These are phyloP conservation scores for Wasmannia auropunctata DNA, from an alignment of 1,140 invertebrate genomes.

Conservation along the genomic window DNA sequence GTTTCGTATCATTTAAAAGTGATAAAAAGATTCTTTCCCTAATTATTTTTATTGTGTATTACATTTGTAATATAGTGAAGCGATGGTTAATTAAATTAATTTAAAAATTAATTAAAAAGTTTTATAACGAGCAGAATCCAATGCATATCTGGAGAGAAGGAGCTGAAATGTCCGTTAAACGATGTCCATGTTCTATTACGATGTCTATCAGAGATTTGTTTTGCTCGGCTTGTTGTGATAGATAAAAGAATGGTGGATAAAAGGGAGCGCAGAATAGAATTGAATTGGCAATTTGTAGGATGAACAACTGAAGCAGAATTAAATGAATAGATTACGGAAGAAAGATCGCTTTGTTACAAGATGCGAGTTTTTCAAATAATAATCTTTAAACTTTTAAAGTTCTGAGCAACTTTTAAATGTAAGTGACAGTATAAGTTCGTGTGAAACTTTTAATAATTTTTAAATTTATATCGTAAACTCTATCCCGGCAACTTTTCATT, in stretches of 20 bases:
- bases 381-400: not conserved
- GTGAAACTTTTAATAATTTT: slow-evolving; percentile 30
- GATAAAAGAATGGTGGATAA: not conserved
- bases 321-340: not conserved
- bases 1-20: not conserved
- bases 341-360: not conserved
- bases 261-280: not conserved
- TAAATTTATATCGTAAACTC: slow-evolving; percentile 5
- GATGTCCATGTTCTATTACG: not conserved
- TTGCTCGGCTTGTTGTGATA: not conserved
- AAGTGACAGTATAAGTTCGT: not conserved
- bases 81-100: too few species aligned
- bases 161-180: not conserved
- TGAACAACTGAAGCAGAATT: not conserved
- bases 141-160: not conserved
- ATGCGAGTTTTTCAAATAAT: not conserved
- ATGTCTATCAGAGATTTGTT: not conserved
- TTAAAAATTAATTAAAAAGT: not conserved
- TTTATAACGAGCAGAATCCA: not conserved
- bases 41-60: not conserved
- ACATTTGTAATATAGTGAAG: not conserved
- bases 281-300: not conserved
- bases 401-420: not conserved
- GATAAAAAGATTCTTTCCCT: not conserved
- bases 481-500: not conserved